A percentile compares a stretch with the other conserved stretches of the same genome.
These are phyloP conservation scores for Drosophila pullipes DNA, from an alignment of 2,888 invertebrate genomes.

Conservation along the genomic window DNA sequence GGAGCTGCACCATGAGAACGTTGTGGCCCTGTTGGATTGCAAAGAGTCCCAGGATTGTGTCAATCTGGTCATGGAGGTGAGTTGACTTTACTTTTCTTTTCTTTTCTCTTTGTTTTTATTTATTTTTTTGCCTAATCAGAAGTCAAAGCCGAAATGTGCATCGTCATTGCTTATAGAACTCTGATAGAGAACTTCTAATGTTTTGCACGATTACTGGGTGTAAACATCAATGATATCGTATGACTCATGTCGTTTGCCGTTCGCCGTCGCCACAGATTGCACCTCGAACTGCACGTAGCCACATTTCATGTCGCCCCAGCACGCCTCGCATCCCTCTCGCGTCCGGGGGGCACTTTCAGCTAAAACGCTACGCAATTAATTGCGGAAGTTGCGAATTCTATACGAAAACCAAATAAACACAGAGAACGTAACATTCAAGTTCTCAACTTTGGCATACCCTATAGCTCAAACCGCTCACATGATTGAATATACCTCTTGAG, in stretches of 20 bases:
- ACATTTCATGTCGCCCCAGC: slow-evolving; percentile 48
- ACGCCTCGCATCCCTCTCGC: background rate
- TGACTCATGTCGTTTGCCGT: slow-evolving; percentile 36
- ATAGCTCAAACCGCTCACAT: background rate
- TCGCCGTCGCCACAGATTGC: slow-evolving; percentile 20
- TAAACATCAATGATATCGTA: slow-evolving; percentile 42
- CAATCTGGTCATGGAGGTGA: slow-evolving; percentile 99
- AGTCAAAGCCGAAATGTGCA: slow-evolving; percentile 3
- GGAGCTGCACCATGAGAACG: slow-evolving; percentile 98
- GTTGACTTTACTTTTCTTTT: slow-evolving; percentile 70
- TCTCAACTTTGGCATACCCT: slow-evolving; percentile 25
- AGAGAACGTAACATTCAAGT: slow-evolving; percentile 3
- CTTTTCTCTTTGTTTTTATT: background rate
- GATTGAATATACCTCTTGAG: background rate
- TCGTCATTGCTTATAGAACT: slow-evolving; percentile 34
- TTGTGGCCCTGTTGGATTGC: slow-evolving; percentile 98
- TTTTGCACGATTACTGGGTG: background rate
- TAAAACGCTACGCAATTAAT: slow-evolving; percentile 74
- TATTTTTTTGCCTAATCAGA: slow-evolving; percentile 2
- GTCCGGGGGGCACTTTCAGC: slow-evolving; percentile 20
- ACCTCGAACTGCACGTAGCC: slow-evolving; percentile 61
- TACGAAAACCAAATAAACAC: slow-evolving; percentile 50
- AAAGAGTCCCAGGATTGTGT: slow-evolving; percentile 98
- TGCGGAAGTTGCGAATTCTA: slow-evolving; percentile 71
- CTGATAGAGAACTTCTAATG: background rate